Percentiles rank a stretch among this genome's conserved stretches.
phyloP scores from a whole-genome alignment of 2,888 invertebrate species.

The Diaphora mendica region DNA sequence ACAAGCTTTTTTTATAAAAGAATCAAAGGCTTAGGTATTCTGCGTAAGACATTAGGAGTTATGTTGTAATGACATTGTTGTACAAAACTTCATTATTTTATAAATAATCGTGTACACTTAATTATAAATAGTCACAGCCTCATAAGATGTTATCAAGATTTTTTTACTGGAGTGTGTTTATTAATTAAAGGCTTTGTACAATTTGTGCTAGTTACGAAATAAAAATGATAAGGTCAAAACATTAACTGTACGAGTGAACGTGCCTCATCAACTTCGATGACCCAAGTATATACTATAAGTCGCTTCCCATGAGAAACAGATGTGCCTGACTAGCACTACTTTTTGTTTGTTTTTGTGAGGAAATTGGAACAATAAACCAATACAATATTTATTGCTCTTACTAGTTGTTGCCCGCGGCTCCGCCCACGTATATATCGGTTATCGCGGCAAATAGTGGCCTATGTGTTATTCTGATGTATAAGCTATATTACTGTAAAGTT shows the following conservation, averaged over 20 bases:
- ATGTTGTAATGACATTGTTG: constrained; percentile 29
- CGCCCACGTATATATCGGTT: too few relatives aligned
- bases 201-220: constrained; percentile 3
- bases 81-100: constrained; percentile 39
- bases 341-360: background rate
- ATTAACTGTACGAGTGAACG: background rate
- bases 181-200: constrained; percentile 28
- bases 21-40: background rate
- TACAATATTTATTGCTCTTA: background rate
- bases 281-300: background rate
- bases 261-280: constrained; percentile 4
- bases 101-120: constrained; percentile 42
- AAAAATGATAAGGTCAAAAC: constrained; percentile 8
- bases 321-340: background rate
- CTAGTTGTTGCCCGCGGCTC: too few relatives aligned
- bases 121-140: constrained; percentile 38
- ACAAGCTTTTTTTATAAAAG: background rate
- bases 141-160: constrained; percentile 43
- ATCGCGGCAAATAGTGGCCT: too few relatives aligned
- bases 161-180: constrained; percentile 25
- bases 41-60: background rate
- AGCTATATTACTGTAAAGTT: too few relatives aligned
- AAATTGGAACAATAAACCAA: background rate
- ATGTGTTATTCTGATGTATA: too few relatives aligned
- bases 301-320: background rate